Percentiles rank a stretch among this genome's conserved stretches.
These are phyloP conservation scores for Drosophila ustulata DNA, from an alignment of 2,888 invertebrate genomes.

Conservation along the genomic window DNA sequence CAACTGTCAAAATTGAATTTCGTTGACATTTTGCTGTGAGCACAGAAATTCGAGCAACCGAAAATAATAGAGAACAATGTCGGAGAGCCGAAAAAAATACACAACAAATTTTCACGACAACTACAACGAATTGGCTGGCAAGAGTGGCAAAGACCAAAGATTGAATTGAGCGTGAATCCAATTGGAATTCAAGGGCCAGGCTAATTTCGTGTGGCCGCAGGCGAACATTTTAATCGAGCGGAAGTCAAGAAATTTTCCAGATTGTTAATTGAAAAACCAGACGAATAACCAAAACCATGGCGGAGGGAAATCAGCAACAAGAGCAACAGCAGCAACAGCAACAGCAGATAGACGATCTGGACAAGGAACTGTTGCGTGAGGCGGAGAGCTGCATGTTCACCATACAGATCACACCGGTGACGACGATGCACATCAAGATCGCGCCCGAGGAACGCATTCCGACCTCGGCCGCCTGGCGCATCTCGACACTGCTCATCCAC, in stretches of 20 bases:
- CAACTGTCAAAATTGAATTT: no score
- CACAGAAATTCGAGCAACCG: no score
- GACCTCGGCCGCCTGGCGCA: slow-evolving; percentile 14
- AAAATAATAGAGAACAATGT: no score
- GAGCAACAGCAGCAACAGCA: neutral
- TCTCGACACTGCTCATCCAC: slow-evolving; percentile 30
- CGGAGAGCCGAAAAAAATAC: no score
- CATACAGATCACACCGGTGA: slow-evolving; percentile 12
- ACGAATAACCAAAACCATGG: neutral
- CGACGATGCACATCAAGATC: slow-evolving; percentile 22
- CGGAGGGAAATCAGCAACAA: slow-evolving; percentile 1
- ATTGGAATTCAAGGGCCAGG: neutral
- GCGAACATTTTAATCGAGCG: slow-evolving; percentile 48
- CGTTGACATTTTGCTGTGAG: no score
- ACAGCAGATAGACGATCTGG: neutral
- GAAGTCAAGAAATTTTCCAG: slow-evolving; percentile 14
- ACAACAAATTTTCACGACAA: no score
- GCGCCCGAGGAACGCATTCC: neutral
- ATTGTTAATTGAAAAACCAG: slow-evolving; percentile 34
- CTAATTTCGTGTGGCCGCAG: slow-evolving; percentile 26
- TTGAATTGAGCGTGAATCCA: neutral
- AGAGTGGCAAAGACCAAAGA: neutral
- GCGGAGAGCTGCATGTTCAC: slow-evolving; percentile 1
- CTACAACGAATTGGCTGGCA: no score
- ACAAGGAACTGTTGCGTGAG: slow-evolving; percentile 4